phyloP scores from a whole-genome alignment of 1,140 invertebrate genomes.

The Ridgeia piscesae region DNA sequence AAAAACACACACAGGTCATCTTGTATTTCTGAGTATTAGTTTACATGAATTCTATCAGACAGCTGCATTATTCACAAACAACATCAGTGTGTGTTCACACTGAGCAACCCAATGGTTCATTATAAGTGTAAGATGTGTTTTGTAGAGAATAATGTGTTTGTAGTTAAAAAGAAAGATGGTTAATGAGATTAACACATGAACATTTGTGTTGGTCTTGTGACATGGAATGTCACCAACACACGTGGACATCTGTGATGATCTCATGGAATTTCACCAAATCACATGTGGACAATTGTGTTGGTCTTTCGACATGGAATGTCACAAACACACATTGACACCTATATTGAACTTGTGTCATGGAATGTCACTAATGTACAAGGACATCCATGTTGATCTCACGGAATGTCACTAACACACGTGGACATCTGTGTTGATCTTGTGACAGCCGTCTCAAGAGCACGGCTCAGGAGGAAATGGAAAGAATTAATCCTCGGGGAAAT shows the following conservation, averaged over 20 bases:
- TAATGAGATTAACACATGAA: background rate
- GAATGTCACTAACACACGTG: background rate
- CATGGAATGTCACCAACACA: background rate
- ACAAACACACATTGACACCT: background rate
- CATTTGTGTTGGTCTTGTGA: background rate
- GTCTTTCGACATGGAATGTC: background rate
- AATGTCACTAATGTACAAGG: background rate
- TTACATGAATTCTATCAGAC: background rate
- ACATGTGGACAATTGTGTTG: background rate
- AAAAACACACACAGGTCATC: too few relatives aligned
- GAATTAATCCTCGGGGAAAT: background rate
- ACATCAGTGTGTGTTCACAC: background rate
- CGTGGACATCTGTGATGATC: background rate
- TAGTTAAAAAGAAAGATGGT: background rate
- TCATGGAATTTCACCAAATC: background rate
- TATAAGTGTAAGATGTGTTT: too few relatives aligned
- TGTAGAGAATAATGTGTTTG: too few relatives aligned
- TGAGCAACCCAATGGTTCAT: too few relatives aligned
- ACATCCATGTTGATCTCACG: background rate
- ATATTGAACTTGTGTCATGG: background rate
- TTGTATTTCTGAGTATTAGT: too few relatives aligned
- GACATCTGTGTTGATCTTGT: background rate
- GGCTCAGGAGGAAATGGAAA: background rate
- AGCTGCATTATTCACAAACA: background rate
- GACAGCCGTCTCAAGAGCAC: background rate